Evolutionary conservation across 1,140 invertebrate genomes (phyloP), one percentile per base, ranked within the genome.

Genomic region (Heliconius nattereri): DNA sequence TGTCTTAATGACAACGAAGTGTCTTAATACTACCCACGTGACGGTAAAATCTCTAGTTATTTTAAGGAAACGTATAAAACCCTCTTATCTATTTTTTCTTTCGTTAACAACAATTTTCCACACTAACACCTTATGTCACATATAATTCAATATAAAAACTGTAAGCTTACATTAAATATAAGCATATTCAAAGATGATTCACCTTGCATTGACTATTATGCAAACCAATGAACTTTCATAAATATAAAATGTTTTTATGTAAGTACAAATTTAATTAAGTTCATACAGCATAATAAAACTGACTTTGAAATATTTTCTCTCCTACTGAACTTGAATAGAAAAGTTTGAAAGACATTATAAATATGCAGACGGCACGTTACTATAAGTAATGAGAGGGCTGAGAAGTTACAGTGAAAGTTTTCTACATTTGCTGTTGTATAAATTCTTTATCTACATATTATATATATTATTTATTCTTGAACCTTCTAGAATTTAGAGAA

Each of bases 331-430:
- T 57, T 57, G 54, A 57, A 57, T 57, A 57, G 54, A 57, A 23
- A 57, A 57, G 54, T 57, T 57, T 57, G 2, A 57, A 57, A 57
- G n/a, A 57, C 54, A 3, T 57, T 23, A 57, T 57, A 57, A 57
- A 57, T 57, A 57, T 57, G 20, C 54, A 57, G 54, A 57, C 54
- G 54, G n/a, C 54, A 57, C 54, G 54, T 57, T n/a, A 57, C 54
- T 23, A 23, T 57, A 57, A 57, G n/a, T 57, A 57, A 57, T 23
- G 54, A 57, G 54, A 57, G 54, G 54, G 54, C 8, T 57, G n/a
- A 57, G 54, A 11, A n/a, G 54, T 57, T 57, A 57, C 54, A 23
- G 54, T 57, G 2, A 23, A 57, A 57, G 54, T 57, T 57, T 57
- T 57, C 54, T 57, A 57, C 7, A 57, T 8, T 20, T 52, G n/a